A percentile compares a stretch with the other conserved stretches of the same genome.
phyloP scores from a whole-genome alignment of 1,140 invertebrate genomes.

The Pentalonia nigronervosa region DNA sequence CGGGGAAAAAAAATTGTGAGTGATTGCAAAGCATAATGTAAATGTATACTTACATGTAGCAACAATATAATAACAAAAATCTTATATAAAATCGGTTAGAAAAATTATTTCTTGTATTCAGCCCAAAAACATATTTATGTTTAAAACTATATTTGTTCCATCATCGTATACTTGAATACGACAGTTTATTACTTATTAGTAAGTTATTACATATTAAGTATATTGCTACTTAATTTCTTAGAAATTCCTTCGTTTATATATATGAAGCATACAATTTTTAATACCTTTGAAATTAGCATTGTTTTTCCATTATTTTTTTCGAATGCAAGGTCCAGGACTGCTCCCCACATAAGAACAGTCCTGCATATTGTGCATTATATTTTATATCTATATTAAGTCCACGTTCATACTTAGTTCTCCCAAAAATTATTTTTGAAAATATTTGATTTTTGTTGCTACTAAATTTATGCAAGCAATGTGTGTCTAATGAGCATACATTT shows the following conservation, averaged over 20 bases:
- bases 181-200: background rate
- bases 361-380: background rate
- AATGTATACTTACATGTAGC: background rate
- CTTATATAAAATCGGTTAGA: too few species aligned
- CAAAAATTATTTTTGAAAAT: background rate
- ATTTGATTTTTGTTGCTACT: too few species aligned
- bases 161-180: background rate
- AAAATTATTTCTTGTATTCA: too few species aligned
- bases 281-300: too few species aligned
- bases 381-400: background rate
- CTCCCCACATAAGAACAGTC: background rate
- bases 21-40: background rate
- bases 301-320: too few species aligned
- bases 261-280: too few species aligned
- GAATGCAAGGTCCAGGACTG: rapidly evolving
- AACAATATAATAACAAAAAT: too few species aligned
- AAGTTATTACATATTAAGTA: background rate
- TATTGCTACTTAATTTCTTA: background rate
- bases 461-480: too few species aligned
- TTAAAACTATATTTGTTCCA: background rate
- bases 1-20: background rate
- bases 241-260: background rate
- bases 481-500: too few species aligned
- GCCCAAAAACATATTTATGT: too few species aligned
- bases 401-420: too few species aligned